A percentile compares a stretch with the other conserved stretches of the same genome.
Conservation (phyloP, 1,140 invertebrate genomes). For the Halesus radiatus region DNA sequence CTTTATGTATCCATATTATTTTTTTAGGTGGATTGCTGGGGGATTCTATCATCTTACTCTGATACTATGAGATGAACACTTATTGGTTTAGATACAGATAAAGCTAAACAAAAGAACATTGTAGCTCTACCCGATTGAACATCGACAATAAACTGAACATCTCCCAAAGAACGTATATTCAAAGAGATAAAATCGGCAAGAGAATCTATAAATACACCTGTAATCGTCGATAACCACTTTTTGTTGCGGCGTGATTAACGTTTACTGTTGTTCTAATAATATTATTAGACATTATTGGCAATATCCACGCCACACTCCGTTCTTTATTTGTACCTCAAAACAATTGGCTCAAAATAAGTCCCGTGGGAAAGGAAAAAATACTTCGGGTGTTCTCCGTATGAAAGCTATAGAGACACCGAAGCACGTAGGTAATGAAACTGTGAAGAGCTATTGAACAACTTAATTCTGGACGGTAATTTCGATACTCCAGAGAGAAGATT, state of each 20-base stretch:
- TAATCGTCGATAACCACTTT: too few relatives aligned
- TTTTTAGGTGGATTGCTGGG: too few relatives aligned
- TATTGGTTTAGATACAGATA: too few relatives aligned
- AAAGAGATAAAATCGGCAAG: too few relatives aligned
- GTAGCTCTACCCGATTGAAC: too few relatives aligned
- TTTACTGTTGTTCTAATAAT: background rate
- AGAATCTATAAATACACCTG: too few relatives aligned
- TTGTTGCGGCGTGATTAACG: background rate
- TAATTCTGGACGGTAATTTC: background rate
- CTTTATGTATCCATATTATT: too few relatives aligned
- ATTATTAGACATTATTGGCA: conserved; percentile 10
- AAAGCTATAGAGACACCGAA: background rate
- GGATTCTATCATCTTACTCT: too few relatives aligned
- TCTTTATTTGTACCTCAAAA: background rate
- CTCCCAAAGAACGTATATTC: too few relatives aligned
- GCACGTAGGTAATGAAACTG: conserved; percentile 23
- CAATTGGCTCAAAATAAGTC: background rate
- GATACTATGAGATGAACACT: too few relatives aligned
- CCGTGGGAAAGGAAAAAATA: conserved; percentile 6
- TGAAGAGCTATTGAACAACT: background rate
- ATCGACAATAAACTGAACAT: too few relatives aligned
- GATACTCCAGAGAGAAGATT: background rate
- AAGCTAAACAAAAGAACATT: too few relatives aligned
- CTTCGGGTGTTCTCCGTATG: background rate
- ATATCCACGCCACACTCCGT: background rate